Conservation (phyloP, 2,113 vertebrate genomes). For the Hemichromis elongatus region DNA sequence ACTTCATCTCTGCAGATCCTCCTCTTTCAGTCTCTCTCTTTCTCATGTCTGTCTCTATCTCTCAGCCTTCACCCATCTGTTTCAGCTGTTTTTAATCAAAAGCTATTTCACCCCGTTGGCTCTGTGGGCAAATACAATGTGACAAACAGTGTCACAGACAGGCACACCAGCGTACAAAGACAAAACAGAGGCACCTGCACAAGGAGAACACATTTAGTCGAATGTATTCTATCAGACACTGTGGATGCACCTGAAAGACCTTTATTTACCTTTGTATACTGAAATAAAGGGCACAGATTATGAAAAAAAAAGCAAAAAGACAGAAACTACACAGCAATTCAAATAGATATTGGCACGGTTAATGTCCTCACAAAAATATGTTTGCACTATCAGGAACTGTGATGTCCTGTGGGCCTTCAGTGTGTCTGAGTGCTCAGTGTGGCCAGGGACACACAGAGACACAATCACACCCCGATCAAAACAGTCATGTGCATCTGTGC, state of each 20-base stretch:
- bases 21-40: slow-evolving; percentile 40
- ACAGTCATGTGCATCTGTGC: not conserved
- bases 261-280: not conserved
- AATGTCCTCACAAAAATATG: not conserved
- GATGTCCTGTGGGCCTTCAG: not conserved
- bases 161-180: not conserved
- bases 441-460: not conserved
- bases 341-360: not conserved
- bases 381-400: not conserved
- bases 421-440: not conserved
- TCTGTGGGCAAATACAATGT: slow-evolving; percentile 32
- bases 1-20: slow-evolving; percentile 51
- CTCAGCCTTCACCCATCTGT: slow-evolving; percentile 23
- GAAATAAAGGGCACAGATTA: not conserved
- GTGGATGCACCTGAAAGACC: not conserved
- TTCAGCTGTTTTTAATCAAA: slow-evolving; percentile 56
- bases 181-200: not conserved
- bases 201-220: not conserved
- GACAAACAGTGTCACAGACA: slow-evolving; percentile 15
- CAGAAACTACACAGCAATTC: not conserved
- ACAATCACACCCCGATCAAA: not conserved
- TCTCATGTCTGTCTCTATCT: slow-evolving; percentile 49
- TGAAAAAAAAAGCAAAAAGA: not conserved
- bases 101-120: slow-evolving; percentile 26
- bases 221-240: not conserved